phyloP scores from a whole-genome alignment of 2,888 invertebrate genomes.

The Podabrus alpinus region DNA sequence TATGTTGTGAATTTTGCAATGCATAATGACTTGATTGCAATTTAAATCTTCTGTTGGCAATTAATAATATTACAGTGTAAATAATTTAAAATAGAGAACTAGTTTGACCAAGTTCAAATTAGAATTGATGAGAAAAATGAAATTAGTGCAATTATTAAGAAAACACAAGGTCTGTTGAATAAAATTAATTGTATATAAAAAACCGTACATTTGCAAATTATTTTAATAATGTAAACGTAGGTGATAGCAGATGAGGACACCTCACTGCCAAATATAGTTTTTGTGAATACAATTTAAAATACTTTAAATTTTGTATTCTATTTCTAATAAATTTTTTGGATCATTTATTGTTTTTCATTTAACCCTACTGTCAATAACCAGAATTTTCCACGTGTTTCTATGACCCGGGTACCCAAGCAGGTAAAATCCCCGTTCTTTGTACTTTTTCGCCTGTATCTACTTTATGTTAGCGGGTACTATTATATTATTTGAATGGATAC shows the following conservation, averaged over 20 bases:
- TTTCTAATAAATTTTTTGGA: constrained; percentile 1
- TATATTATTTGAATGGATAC: too few species aligned
- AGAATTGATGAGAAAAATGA: constrained; percentile 8
- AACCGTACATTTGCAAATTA: constrained; percentile 14
- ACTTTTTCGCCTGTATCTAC: too few species aligned
- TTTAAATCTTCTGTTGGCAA: constrained; percentile 1
- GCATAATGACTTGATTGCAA: constrained; percentile 9
- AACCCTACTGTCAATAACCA: too few species aligned
- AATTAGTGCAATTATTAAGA: constrained; percentile 26
- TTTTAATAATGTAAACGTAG: constrained; percentile 24
- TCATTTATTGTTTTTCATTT: not conserved
- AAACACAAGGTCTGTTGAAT: constrained; percentile 19
- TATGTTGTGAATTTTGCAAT: constrained; percentile 7
- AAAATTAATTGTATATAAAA: constrained; percentile 11
- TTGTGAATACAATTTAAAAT: constrained; percentile 7
- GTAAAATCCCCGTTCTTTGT: too few species aligned
- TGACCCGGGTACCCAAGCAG: too few species aligned
- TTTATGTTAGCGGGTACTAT: too few species aligned
- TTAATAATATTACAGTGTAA: constrained; percentile 12
- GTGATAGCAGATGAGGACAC: constrained; percentile 22
- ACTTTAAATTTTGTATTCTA: constrained; percentile 3
- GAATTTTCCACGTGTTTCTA: too few species aligned
- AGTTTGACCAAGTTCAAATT: constrained; percentile 15
- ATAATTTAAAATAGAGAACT: constrained; percentile 11
- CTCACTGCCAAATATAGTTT: constrained; percentile 22